Evolutionary conservation across 2,888 invertebrate species (phyloP).

Genomic region (Syrista parreyssii): DNA sequence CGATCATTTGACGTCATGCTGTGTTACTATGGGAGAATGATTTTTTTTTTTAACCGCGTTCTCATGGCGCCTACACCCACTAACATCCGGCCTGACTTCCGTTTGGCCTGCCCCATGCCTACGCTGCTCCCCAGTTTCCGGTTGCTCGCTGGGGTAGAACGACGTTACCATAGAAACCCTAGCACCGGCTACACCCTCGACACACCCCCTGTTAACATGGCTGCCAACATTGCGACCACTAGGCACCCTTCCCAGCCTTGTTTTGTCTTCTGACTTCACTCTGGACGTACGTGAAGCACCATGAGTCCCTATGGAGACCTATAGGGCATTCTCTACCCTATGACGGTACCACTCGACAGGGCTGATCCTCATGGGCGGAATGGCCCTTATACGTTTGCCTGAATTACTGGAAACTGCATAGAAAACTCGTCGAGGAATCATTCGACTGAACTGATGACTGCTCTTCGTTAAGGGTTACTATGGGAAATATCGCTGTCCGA

Average conservation of each 20-base stretch:
- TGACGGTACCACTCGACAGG: not conserved
- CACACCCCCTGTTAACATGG: conserved; percentile 54
- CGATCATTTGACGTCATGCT: conserved; percentile 45
- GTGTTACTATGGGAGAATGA: conserved; percentile 39
- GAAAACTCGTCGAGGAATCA: not conserved
- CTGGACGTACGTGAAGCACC: not conserved
- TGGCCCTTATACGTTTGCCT: not conserved
- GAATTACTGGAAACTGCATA: not conserved
- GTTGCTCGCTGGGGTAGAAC: conserved; percentile 41
- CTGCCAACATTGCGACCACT: conserved; percentile 32
- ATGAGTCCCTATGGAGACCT: not conserved
- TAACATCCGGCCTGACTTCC: conserved; percentile 14
- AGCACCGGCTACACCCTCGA: conserved; percentile 46
- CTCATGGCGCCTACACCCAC: conserved; percentile 5
- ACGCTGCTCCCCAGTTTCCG: not conserved
- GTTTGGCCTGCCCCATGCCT: conserved; percentile 10
- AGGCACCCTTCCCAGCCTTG: not conserved
- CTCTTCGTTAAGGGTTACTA: not conserved
- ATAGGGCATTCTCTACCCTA: not conserved
- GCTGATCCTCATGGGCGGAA: not conserved
- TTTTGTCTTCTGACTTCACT: not conserved
- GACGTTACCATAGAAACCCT: conserved; percentile 54
- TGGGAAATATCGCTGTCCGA: not conserved
- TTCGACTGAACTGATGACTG: not conserved
- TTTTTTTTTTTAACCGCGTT: conserved; percentile 31